A percentile compares a stretch with the other conserved stretches of the same genome.
Conservation (phyloP, 2,113 vertebrate species). For the Embiotoca jacksoni region DNA sequence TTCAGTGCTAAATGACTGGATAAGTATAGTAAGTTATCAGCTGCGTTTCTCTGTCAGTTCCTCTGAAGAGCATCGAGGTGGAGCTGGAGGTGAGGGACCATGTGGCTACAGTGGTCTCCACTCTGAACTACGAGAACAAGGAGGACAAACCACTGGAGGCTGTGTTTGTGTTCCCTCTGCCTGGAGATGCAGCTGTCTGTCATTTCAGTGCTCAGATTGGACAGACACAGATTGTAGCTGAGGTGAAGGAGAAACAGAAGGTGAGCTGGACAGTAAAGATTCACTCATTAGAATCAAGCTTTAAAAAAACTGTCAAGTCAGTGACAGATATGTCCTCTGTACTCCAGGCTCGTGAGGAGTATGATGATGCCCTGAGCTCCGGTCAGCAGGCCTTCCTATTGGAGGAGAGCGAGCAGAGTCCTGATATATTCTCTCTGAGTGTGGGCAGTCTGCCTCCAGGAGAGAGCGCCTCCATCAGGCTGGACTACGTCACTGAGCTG, state of each 20-base stretch:
- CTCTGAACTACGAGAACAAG: constrained; percentile 87
- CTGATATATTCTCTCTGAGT: constrained; percentile 85
- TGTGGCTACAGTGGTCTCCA: constrained; percentile 86
- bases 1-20: too few species aligned
- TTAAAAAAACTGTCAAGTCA: background rate
- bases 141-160: constrained; percentile 84
- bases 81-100: constrained; percentile 83
- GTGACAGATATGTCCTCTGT: background rate
- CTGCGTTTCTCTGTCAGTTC: constrained; percentile 74
- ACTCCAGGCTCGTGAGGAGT: constrained; percentile 81
- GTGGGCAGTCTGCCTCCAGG: constrained; percentile 86
- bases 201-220: constrained; percentile 85
- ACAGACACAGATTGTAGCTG: constrained; percentile 82
- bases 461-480: constrained; percentile 81
- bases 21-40: too few species aligned
- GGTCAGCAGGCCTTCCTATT: constrained; percentile 86
- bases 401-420: constrained; percentile 81
- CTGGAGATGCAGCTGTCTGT: constrained; percentile 87
- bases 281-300: background rate
- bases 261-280: constrained; percentile 63
- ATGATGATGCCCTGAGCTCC: constrained; percentile 85
- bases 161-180: constrained; percentile 89
- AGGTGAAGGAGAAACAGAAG: constrained; percentile 85
- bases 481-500: constrained; percentile 87
- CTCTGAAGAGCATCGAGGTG: constrained; percentile 86